Evolutionary conservation across 2,888 invertebrate species (phyloP).

Genomic region (Mythimna albipuncta): DNA sequence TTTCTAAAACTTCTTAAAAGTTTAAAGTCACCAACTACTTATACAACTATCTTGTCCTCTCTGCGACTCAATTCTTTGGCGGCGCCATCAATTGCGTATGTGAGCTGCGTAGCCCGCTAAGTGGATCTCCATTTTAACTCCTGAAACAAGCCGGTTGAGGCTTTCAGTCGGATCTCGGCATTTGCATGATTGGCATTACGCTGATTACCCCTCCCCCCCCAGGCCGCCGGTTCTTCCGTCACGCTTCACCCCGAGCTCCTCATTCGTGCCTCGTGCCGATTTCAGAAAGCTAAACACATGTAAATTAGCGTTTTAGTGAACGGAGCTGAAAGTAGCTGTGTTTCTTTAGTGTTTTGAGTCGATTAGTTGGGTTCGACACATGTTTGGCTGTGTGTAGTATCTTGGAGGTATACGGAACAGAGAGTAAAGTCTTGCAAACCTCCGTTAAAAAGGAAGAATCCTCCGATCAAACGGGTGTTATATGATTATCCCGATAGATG

Average conservation of each 20-base stretch:
- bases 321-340: slow-evolving; percentile 1
- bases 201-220: slow-evolving; percentile 82
- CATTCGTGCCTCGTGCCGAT: slow-evolving; percentile 66
- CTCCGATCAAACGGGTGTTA: too few relatives aligned
- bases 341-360: slow-evolving; percentile 4
- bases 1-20: background rate
- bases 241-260: slow-evolving; percentile 66
- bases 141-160: slow-evolving; percentile 90
- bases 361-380: background rate
- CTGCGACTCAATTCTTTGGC: slow-evolving; percentile 71
- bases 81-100: slow-evolving; percentile 87
- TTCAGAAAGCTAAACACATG: slow-evolving; percentile 83
- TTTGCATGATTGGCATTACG: slow-evolving; percentile 91
- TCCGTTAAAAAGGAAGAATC: too few relatives aligned
- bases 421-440: too few relatives aligned
- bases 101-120: slow-evolving; percentile 89
- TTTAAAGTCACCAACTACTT: background rate
- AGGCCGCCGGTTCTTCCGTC: slow-evolving; percentile 57
- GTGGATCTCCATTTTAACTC: slow-evolving; percentile 91
- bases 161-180: slow-evolving; percentile 90
- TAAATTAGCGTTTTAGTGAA: slow-evolving; percentile 80
- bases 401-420: too few relatives aligned
- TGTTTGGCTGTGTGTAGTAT: background rate
- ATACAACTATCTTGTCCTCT: slow-evolving; percentile 27
- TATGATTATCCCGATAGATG: too few relatives aligned